These are phyloP conservation scores for Melanostigma gelatinosum DNA, from an alignment of 2,113 vertebrate genomes.

Conservation along the genomic window DNA sequence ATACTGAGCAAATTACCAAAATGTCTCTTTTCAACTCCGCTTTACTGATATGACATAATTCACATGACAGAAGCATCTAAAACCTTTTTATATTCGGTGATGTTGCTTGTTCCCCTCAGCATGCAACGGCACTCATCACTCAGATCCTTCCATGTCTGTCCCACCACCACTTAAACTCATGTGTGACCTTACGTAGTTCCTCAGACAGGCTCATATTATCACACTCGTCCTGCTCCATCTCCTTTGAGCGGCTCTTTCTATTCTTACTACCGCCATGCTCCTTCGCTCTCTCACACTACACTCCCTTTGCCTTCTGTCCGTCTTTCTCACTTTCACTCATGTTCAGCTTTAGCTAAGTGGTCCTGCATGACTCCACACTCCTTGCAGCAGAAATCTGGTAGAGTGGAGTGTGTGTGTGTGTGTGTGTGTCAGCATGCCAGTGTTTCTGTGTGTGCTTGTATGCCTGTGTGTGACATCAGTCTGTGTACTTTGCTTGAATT, in stretches of 20 bases:
- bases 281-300: constrained; percentile 1
- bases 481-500: constrained; percentile 36
- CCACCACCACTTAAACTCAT: constrained; percentile 26
- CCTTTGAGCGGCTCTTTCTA: constrained; percentile 4
- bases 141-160: not conserved
- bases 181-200: constrained; percentile 9
- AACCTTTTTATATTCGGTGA: not conserved
- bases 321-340: constrained; percentile 51
- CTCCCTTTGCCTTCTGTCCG: constrained; percentile 21
- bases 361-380: constrained; percentile 30
- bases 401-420: not conserved
- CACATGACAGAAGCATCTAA: not conserved
- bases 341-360: constrained; percentile 36
- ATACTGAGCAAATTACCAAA: not conserved
- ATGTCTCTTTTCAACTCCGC: not conserved
- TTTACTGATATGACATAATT: not conserved
- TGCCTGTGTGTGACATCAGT: constrained; percentile 18
- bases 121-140: not conserved
- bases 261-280: not conserved
- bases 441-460: constrained; percentile 9
- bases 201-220: constrained; percentile 23
- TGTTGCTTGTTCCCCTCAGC: not conserved
- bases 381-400: constrained; percentile 9
- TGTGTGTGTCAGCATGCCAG: constrained; percentile 2
- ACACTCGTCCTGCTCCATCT: constrained; percentile 21